phyloP scores from a whole-genome alignment of 2,113 vertebrate genomes.

The Maccullochella peelii region DNA sequence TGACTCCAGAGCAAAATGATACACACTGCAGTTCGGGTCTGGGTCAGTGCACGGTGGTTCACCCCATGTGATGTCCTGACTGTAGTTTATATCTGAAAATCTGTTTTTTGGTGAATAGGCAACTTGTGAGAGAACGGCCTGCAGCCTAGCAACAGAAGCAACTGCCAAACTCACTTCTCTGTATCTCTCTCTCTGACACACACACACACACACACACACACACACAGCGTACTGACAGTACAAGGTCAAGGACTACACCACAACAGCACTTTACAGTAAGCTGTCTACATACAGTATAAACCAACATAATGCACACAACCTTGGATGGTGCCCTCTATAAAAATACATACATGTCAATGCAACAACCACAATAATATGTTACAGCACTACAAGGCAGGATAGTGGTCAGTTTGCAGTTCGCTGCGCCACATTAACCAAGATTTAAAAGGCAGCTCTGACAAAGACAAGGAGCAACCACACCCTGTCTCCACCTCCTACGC shows the following conservation, averaged over 20 bases:
- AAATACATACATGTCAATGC: constrained; percentile 39
- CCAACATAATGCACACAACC: not conserved
- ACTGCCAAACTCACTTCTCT: constrained; percentile 33
- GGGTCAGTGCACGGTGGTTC: not conserved
- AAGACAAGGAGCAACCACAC: constrained; percentile 61
- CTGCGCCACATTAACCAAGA: constrained; percentile 28
- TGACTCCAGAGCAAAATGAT: not conserved
- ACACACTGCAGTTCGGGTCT: too few species aligned
- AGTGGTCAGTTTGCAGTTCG: constrained; percentile 37
- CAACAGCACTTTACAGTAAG: constrained; percentile 12
- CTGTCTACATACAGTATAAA: not conserved
- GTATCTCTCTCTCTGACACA: constrained; percentile 1
- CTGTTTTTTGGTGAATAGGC: constrained; percentile 41
- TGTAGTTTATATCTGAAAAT: constrained; percentile 1
- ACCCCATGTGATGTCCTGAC: constrained; percentile 46
- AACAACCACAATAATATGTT: constrained; percentile 34
- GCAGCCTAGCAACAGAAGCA: constrained; percentile 60
- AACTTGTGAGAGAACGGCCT: constrained; percentile 46
- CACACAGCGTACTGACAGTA: constrained; percentile 11
- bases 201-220: constrained; percentile 11
- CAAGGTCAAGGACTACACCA: constrained; percentile 43
- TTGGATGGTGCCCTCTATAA: constrained; percentile 11
- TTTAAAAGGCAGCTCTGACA: constrained; percentile 41
- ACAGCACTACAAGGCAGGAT: not conserved
- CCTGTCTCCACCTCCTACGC: constrained; percentile 68